phyloP scores from a whole-genome alignment of 1,140 invertebrate species.

The Bacillus rossius region DNA sequence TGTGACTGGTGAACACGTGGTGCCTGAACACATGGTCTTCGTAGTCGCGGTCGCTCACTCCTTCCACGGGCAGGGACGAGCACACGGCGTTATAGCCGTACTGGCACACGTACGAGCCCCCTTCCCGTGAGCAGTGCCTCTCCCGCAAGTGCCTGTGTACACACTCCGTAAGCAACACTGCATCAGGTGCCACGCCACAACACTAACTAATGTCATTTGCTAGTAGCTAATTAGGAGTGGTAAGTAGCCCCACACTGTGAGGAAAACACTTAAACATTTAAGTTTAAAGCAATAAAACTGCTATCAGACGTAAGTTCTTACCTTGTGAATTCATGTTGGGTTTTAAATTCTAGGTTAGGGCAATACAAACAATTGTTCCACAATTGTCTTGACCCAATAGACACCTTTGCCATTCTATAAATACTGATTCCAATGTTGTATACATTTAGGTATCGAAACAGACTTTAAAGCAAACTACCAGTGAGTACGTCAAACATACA shows the following conservation, averaged over 20 bases:
- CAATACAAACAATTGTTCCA: conserved; percentile 38
- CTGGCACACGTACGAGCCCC: conserved; percentile 81
- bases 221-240: not conserved
- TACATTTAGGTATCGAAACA: too few species aligned
- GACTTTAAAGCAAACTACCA: too few species aligned
- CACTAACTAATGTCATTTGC: not conserved
- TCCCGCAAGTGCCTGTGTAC: conserved; percentile 74
- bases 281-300: not conserved
- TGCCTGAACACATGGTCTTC: conserved; percentile 79
- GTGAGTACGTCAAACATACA: too few species aligned
- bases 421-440: too few species aligned
- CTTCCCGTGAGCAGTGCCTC: conserved; percentile 79
- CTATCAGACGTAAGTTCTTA: conserved; percentile 13
- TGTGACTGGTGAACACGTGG: conserved; percentile 46
- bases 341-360: conserved; percentile 42
- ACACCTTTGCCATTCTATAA: not conserved
- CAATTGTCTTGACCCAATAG: not conserved
- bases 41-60: conserved; percentile 83
- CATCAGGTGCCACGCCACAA: not conserved
- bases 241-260: too few species aligned
- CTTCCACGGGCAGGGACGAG: conserved; percentile 78
- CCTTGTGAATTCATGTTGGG: conserved; percentile 43
- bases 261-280: too few species aligned
- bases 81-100: conserved; percentile 88
- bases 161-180: too few species aligned